These are phyloP conservation scores for Lonchura striata DNA, from an alignment of 2,113 vertebrate genomes.

Conservation along the genomic window DNA sequence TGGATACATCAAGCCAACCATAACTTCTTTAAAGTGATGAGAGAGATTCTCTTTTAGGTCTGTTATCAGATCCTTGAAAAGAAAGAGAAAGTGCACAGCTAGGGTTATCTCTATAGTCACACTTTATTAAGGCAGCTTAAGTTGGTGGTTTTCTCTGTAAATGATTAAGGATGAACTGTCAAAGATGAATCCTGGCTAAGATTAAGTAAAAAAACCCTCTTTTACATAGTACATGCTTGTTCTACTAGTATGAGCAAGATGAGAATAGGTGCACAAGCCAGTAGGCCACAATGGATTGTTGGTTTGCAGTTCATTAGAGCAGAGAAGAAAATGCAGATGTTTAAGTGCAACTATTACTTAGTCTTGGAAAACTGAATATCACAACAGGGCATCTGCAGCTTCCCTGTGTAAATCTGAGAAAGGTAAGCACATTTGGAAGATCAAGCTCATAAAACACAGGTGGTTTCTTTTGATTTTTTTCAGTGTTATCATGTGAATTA, in stretches of 20 bases:
- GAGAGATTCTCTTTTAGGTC: slow-evolving; percentile 78
- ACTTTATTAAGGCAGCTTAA: not conserved
- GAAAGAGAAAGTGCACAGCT: not conserved
- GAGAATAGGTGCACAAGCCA: not conserved
- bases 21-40: slow-evolving; percentile 79
- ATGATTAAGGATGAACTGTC: not conserved
- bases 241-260: not conserved
- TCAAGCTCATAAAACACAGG: not conserved
- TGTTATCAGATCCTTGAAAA: slow-evolving; percentile 67
- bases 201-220: not conserved
- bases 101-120: not conserved
- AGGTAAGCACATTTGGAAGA: not conserved
- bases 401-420: rapidly evolving
- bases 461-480: not conserved
- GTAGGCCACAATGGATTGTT: not conserved
- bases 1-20: slow-evolving; percentile 79
- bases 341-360: not conserved
- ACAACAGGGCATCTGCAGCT: not conserved
- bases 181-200: not conserved
- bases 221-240: not conserved
- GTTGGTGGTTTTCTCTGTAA: not conserved
- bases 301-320: not conserved
- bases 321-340: not conserved
- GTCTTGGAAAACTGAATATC: not conserved
- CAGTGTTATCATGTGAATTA: not conserved